phyloP scores from a whole-genome alignment of 2,888 invertebrate genomes.

The Trisateles emortualis region DNA sequence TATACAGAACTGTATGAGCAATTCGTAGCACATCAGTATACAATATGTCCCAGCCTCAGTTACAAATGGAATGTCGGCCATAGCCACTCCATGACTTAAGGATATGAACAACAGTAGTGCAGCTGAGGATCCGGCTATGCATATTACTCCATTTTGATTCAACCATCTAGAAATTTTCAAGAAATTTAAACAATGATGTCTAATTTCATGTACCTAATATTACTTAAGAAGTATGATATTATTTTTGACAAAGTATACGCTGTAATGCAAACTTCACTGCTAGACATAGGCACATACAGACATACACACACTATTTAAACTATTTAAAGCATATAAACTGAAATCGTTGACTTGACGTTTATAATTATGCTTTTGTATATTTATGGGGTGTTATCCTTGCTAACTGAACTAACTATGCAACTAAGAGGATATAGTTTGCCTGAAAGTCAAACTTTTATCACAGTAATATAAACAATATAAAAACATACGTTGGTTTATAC shows the following conservation, averaged over 20 bases:
- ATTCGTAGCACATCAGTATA: constrained; percentile 57
- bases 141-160: constrained; percentile 40
- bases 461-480: background rate
- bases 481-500: constrained; percentile 35
- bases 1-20: constrained; percentile 56
- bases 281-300: too few relatives aligned
- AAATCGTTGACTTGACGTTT: too few relatives aligned
- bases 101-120: constrained; percentile 17
- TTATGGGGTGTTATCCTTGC: too few relatives aligned
- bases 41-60: constrained; percentile 64
- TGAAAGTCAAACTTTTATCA: background rate
- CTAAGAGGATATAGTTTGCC: too few relatives aligned
- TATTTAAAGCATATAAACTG: too few relatives aligned
- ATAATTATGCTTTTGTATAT: too few relatives aligned
- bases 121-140: constrained; percentile 7
- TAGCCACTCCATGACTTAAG: constrained; percentile 47
- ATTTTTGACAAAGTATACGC: too few relatives aligned
- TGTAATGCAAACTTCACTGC: too few relatives aligned
- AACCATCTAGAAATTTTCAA: constrained; percentile 47
- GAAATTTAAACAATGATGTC: background rate
- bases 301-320: too few relatives aligned
- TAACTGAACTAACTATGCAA: too few relatives aligned
- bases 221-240: too few relatives aligned
- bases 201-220: too few relatives aligned
- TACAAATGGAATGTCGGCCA: constrained; percentile 49